phyloP scores from a whole-genome alignment of 2,113 vertebrate species.

The Chaenogobius annularis region DNA sequence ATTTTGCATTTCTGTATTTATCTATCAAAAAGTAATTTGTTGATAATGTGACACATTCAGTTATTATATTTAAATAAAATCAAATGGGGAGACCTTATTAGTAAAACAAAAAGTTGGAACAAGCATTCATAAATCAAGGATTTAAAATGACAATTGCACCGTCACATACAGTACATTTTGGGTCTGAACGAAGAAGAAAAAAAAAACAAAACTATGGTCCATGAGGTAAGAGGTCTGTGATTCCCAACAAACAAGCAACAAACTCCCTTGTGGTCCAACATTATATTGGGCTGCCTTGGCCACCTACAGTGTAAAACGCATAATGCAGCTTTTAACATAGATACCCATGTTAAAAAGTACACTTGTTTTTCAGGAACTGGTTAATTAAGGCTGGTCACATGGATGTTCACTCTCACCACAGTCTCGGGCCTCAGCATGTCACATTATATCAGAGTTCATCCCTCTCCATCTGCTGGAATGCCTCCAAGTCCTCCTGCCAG shows the following conservation, averaged over 20 bases:
- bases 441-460: slow-evolving; percentile 90
- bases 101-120: slow-evolving; percentile 21
- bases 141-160: slow-evolving; percentile 48
- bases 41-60: slow-evolving; percentile 22
- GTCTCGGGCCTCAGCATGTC: slow-evolving; percentile 19
- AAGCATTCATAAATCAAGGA: slow-evolving; percentile 25
- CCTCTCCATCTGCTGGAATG: slow-evolving; percentile 98
- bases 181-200: slow-evolving; percentile 21
- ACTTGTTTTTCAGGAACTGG: slow-evolving; percentile 18
- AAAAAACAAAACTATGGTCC: slow-evolving; percentile 27
- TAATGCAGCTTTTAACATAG: slow-evolving; percentile 11
- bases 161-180: slow-evolving; percentile 22
- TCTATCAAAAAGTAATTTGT: slow-evolving; percentile 21
- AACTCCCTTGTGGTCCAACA: slow-evolving; percentile 38
- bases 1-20: slow-evolving; percentile 7
- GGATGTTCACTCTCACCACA: slow-evolving; percentile 14
- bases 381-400: slow-evolving; percentile 21
- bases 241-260: slow-evolving; percentile 21
- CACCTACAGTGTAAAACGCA: slow-evolving; percentile 22
- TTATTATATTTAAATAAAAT: slow-evolving; percentile 55
- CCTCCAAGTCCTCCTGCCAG: slow-evolving; percentile 98
- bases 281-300: slow-evolving; percentile 41
- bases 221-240: slow-evolving; percentile 43
- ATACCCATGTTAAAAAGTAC: slow-evolving; percentile 7
- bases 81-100: slow-evolving; percentile 49